Evolutionary conservation across 2,888 invertebrate species (phyloP).

Genomic region (Perizoma flavofasciatum): DNA sequence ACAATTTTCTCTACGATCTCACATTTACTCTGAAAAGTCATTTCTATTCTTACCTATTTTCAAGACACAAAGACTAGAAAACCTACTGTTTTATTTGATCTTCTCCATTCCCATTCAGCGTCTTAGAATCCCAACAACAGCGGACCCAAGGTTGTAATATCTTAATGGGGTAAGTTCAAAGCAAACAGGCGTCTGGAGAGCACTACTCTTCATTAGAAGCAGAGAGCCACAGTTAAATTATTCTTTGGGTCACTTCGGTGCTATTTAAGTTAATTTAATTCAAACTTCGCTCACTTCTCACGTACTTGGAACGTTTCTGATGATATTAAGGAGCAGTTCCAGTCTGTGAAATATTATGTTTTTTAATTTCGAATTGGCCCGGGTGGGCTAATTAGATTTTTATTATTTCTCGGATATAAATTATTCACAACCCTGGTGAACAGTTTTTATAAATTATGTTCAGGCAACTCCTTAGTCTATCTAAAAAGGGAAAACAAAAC

Average conservation of each 20-base stretch:
- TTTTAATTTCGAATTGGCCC: conserved; percentile 37
- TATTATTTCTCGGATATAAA: conserved; percentile 8
- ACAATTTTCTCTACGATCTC: too few species aligned
- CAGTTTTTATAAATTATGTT: background rate
- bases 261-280: conserved; percentile 80
- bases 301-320: conserved; percentile 56
- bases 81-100: conserved; percentile 9
- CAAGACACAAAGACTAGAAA: background rate
- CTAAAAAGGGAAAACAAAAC: too few species aligned
- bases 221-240: conserved; percentile 74
- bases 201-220: conserved; percentile 77
- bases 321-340: conserved; percentile 50
- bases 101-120: conserved; percentile 23
- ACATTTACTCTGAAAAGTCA: background rate
- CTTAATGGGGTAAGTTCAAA: conserved; percentile 78
- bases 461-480: too few species aligned
- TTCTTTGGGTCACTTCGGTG: conserved; percentile 80
- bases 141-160: conserved; percentile 72
- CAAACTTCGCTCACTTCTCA: conserved; percentile 68
- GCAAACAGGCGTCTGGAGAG: conserved; percentile 73
- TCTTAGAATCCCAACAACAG: conserved; percentile 45
- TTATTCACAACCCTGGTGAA: background rate
- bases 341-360: conserved; percentile 33
- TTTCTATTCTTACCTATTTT: background rate
- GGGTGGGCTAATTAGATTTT: conserved; percentile 32